phyloP scores from a whole-genome alignment of 2,888 invertebrate genomes.

The Troglohyphantes excavatus region DNA sequence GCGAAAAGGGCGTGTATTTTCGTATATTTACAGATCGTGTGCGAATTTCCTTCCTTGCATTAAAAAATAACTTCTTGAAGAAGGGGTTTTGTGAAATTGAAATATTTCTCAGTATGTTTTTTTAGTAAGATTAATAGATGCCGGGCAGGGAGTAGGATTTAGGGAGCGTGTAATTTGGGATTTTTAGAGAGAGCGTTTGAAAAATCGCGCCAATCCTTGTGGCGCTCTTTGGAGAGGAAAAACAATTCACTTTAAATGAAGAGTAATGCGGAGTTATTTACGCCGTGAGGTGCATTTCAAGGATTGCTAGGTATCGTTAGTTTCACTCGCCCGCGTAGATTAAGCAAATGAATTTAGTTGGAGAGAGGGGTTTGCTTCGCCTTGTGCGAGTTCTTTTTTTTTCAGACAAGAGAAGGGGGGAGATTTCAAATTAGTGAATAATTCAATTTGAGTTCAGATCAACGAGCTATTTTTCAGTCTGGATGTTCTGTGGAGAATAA shows the following conservation, averaged over 20 bases:
- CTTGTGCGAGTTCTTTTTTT: neutral
- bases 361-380: neutral
- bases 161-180: slow-evolving; percentile 48
- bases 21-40: slow-evolving; percentile 9
- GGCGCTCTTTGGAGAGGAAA: slow-evolving; percentile 18
- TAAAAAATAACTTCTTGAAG: no score
- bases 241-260: slow-evolving; percentile 74
- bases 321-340: slow-evolving; percentile 45
- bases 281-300: slow-evolving; percentile 41
- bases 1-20: slow-evolving; percentile 51
- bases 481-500: neutral
- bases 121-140: slow-evolving; percentile 73
- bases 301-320: slow-evolving; percentile 39
- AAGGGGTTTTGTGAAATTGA: neutral
- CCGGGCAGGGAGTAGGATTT: slow-evolving; percentile 37
- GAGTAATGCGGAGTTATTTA: slow-evolving; percentile 68
- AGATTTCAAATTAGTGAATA: slow-evolving; percentile 53
- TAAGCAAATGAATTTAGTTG: slow-evolving; percentile 40
- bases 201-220: slow-evolving; percentile 25
- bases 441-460: slow-evolving; percentile 46
- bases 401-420: neutral
- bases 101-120: neutral
- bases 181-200: slow-evolving; percentile 38
- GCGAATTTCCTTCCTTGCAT: neutral
- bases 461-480: slow-evolving; percentile 5